Base-by-base conservation (phyloP, 1,140 invertebrate species). In the Listronotus bonariensis region DNA sequence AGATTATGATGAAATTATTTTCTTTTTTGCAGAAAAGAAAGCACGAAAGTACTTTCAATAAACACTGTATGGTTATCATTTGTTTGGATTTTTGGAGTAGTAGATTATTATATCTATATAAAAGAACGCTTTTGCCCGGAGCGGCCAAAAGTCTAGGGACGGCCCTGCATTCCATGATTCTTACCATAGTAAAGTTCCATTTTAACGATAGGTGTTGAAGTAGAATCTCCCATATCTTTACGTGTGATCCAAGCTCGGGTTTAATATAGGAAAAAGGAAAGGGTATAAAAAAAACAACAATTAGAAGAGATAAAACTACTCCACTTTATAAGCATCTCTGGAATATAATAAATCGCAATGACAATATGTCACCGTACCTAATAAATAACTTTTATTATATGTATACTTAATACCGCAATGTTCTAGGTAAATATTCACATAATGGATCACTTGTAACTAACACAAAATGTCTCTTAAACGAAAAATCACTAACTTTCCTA, bases 281-380 rank as follows among this genome's bases (percentile, higher is more conserved):
- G 42, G 42, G 1, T 18, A 9, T n/a, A 11, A 36, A 36, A 10
- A 36, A 36, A 36, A 36, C 3, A 17, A 14, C n/a, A 7, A 45
- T 17, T 45, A 17, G 17, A 45, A 18, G 42, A 45, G 17, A 45
- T 45, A 45, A 45, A 45, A 45, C 42, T 14, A 45, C n/a, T 45
- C 11, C 34, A 45, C 14, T 45, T 49, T 18, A 9, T 49, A 49
- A 49, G 34, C 34, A 53, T 54, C 52, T 41, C 52, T 54, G 52
- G 34, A 54, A 54, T 54, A 54, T 54, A 54, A 54, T 54, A 54
- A 54, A 40, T 20, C 40, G 14, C 34, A 54, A 54, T 54, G 52
- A 54, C 52, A 54, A 40, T 54, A 54, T 40, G 38, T 52, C 49
- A 52, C 49, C 17, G 49, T 54, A 15, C 36, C 34, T 41, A 40